Percentiles rank a stretch among this genome's conserved stretches.
These are phyloP conservation scores for Neopelma chrysocephalum DNA, from an alignment of 2,797 vertebrate species.

Conservation along the genomic window DNA sequence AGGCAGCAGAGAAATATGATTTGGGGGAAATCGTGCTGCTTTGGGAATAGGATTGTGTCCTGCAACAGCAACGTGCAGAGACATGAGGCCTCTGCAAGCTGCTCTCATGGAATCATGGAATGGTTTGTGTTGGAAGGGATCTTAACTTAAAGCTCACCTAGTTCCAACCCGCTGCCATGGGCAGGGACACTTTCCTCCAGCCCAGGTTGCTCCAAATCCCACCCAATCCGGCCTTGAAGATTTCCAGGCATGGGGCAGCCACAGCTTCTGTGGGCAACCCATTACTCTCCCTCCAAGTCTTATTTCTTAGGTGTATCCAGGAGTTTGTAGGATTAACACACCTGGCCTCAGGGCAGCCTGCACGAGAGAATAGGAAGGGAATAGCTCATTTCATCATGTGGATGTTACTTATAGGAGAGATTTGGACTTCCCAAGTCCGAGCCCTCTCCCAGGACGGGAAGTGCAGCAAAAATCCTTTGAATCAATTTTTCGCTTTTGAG, in stretches of 20 bases:
- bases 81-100: fast-evolving
- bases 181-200: neutral
- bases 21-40: neutral
- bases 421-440: neutral
- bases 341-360: neutral
- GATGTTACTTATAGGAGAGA: neutral
- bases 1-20: neutral
- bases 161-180: neutral
- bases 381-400: neutral
- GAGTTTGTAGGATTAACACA: neutral
- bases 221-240: neutral
- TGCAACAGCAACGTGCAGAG: neutral
- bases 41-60: fast-evolving
- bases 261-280: neutral
- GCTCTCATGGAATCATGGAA: neutral
- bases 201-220: neutral
- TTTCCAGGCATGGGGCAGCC: neutral
- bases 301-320: neutral
- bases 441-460: neutral
- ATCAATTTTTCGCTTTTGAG: neutral
- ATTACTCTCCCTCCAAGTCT: neutral
- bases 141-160: neutral
- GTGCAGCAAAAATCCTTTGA: neutral
- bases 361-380: neutral
- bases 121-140: neutral